phyloP scores from a whole-genome alignment of 2,888 invertebrate genomes.

The Gastracanthus pulcherrimus region DNA sequence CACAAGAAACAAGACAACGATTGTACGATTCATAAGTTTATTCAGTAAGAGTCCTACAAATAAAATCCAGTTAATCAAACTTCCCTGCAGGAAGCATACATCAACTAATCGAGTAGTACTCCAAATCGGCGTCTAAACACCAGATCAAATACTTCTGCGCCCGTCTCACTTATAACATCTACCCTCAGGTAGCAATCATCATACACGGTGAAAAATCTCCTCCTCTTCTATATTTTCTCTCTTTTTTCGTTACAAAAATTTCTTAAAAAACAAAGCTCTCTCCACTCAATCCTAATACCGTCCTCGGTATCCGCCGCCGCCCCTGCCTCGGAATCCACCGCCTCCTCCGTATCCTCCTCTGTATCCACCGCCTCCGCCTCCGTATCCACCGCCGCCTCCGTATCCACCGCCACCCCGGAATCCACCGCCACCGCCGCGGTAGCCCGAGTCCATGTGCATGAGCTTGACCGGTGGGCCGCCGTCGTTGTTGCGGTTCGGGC shows the following conservation, averaged over 20 bases:
- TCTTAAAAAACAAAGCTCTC: background rate
- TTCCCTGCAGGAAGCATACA: too few species aligned
- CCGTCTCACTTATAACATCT: too few species aligned
- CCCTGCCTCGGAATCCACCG: conserved; percentile 55
- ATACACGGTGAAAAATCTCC: background rate
- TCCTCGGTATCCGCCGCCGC: conserved; percentile 48
- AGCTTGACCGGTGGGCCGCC: conserved; percentile 76
- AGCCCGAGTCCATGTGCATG: conserved; percentile 69
- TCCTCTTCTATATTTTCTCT: background rate
- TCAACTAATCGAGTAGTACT: too few species aligned
- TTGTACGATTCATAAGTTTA: too few species aligned
- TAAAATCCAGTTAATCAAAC: too few species aligned
- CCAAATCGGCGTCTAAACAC: too few species aligned
- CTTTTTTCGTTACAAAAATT: background rate
- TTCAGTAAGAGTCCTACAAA: too few species aligned
- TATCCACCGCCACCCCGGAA: conserved; percentile 63
- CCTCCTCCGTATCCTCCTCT: conserved; percentile 11
- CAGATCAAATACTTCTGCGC: too few species aligned
- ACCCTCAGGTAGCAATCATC: too few species aligned
- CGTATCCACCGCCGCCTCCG: conserved; percentile 61
- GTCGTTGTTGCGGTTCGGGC: conserved; percentile 21
- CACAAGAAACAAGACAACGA: too few species aligned
- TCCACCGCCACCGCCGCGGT: conserved; percentile 61
- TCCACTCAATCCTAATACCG: conserved; percentile 32
- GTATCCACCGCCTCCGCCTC: conserved; percentile 65